Conservation (phyloP, 2,113 vertebrate species). For the Callorhinus ursinus region DNA sequence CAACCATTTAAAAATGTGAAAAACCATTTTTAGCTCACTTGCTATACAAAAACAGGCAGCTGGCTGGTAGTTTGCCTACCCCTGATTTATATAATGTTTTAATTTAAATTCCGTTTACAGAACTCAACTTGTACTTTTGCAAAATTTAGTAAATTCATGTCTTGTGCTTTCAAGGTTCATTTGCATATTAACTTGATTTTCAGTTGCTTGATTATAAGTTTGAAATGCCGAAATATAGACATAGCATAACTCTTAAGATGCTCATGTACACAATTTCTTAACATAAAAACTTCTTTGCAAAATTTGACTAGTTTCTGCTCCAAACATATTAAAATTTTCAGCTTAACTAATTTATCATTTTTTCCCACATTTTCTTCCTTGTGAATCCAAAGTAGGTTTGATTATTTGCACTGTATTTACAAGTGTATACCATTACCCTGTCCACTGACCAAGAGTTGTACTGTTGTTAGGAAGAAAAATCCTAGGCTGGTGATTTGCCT, state of each 20-base stretch:
- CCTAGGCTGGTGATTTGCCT: conserved; percentile 17
- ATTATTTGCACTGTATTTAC: conserved; percentile 37
- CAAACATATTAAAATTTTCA: conserved; percentile 15
- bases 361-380: not conserved
- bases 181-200: conserved; percentile 61
- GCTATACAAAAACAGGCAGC: conserved; percentile 1
- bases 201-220: conserved; percentile 22
- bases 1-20: conserved; percentile 46
- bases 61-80: conserved; percentile 7
- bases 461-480: conserved; percentile 34
- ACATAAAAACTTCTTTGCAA: conserved; percentile 47
- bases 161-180: conserved; percentile 43
- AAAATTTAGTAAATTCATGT: conserved; percentile 51
- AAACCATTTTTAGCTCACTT: conserved; percentile 41
- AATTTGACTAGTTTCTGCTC: not conserved
- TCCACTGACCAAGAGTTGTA: conserved; percentile 11
- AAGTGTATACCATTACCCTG: not conserved
- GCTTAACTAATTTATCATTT: not conserved
- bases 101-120: conserved; percentile 59
- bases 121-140: conserved; percentile 53
- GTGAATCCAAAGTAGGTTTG: not conserved
- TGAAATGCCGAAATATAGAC: conserved; percentile 36
- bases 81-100: conserved; percentile 31
- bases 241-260: conserved; percentile 21
- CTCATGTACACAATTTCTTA: not conserved